These are phyloP conservation scores for Polylopha cassiicola DNA, from an alignment of 2,888 invertebrate species.

Conservation along the genomic window DNA sequence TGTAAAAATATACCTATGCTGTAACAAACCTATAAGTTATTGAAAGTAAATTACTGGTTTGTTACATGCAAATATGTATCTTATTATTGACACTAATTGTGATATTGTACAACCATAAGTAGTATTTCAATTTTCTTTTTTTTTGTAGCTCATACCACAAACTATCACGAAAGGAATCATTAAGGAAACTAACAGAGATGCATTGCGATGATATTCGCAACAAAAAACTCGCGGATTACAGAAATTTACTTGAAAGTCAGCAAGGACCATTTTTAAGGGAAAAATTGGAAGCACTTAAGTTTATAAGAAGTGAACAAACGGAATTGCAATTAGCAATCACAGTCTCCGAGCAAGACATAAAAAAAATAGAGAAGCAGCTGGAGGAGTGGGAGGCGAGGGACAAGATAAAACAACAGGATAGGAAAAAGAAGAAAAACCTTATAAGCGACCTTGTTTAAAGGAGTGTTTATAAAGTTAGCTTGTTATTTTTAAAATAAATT, in stretches of 20 bases:
- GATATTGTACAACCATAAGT: constrained; percentile 10
- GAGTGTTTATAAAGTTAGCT: too few species aligned
- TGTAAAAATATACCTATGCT: too few species aligned
- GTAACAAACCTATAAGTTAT: too few species aligned
- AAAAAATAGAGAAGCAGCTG: constrained; percentile 73
- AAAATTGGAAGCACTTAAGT: constrained; percentile 83
- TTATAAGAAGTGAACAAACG: constrained; percentile 85
- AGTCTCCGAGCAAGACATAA: constrained; percentile 82
- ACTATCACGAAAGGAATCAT: constrained; percentile 83
- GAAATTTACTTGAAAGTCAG: constrained; percentile 80
- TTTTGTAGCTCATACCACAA: constrained; percentile 69
- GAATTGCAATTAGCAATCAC: constrained; percentile 80
- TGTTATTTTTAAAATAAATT: too few species aligned
- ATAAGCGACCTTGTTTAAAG: constrained; percentile 38
- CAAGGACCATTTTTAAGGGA: constrained; percentile 85
- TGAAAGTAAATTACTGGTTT: too few species aligned
- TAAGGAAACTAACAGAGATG: constrained; percentile 83
- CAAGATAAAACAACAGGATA: constrained; percentile 56
- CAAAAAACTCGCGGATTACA: constrained; percentile 81
- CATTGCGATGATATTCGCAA: constrained; percentile 83
- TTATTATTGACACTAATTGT: not conserved
- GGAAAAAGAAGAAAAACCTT: constrained; percentile 56
- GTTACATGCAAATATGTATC: too few species aligned
- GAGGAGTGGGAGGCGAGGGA: constrained; percentile 66
- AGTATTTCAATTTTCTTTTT: too few species aligned